phyloP scores from a whole-genome alignment of 2,113 vertebrate genomes.

The Diglossa brunneiventris region DNA sequence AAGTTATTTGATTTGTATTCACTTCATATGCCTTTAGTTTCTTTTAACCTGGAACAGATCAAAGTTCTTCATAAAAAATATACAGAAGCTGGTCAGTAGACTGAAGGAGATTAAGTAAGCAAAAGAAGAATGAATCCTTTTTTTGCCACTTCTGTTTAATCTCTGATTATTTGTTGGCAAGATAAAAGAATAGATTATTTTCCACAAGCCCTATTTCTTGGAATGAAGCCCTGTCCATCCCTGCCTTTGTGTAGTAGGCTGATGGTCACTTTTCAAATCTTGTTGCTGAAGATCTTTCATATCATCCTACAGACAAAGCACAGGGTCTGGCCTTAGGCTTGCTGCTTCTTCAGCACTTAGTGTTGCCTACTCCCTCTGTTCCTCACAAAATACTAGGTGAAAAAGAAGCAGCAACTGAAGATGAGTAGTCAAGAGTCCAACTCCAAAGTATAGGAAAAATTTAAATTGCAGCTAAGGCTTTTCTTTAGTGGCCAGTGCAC shows the following conservation, averaged over 20 bases:
- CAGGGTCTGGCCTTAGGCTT: background rate
- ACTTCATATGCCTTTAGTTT: background rate
- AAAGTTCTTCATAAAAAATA: background rate
- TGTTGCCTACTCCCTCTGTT: background rate
- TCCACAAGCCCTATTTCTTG: background rate
- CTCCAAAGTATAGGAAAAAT: background rate
- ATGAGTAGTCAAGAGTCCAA: background rate
- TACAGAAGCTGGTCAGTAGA: background rate
- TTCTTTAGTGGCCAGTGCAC: background rate
- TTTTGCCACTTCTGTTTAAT: background rate
- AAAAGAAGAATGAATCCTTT: background rate
- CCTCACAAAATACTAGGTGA: background rate
- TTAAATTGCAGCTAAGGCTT: background rate
- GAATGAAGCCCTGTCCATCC: background rate
- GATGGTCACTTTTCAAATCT: background rate
- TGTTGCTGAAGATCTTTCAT: accelerated
- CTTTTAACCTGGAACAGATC: background rate
- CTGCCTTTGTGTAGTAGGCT: background rate
- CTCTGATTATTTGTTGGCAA: background rate
- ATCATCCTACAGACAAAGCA: background rate
- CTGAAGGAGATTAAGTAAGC: background rate
- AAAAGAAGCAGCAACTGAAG: background rate
- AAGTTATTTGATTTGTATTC: background rate
- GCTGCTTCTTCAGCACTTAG: background rate
- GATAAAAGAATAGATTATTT: background rate